Evolutionary conservation across 2,888 invertebrate species (phyloP).

Genomic region (Horisme vitalbata): DNA sequence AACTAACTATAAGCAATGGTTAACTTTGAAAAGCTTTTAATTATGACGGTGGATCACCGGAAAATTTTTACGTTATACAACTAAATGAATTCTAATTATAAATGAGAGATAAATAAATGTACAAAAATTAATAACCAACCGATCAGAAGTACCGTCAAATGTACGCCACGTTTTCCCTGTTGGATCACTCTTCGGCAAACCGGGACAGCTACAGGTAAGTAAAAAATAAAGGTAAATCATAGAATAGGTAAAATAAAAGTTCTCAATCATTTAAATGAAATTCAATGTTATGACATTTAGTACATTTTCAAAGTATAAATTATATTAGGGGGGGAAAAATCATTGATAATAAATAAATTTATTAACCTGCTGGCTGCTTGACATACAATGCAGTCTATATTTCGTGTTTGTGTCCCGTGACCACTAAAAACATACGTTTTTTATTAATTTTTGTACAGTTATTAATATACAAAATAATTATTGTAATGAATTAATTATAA

Average conservation of each 20-base stretch:
- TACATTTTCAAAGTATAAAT: no score
- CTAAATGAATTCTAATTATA: slow-evolving; percentile 19
- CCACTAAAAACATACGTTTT: slow-evolving; percentile 10
- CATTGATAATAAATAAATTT: slow-evolving; percentile 9
- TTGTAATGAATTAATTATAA: no score
- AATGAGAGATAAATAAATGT: background rate
- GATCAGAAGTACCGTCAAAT: slow-evolving; percentile 17
- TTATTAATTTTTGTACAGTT: background rate
- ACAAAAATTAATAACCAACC: slow-evolving; percentile 3
- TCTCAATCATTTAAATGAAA: no score
- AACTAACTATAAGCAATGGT: no score
- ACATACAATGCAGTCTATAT: slow-evolving; percentile 5
- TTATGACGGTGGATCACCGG: no score
- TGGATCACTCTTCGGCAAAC: background rate
- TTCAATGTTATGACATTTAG: no score
- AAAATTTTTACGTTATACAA: no score
- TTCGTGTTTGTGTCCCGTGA: background rate
- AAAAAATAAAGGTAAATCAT: slow-evolving; percentile 3
- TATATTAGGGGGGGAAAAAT: no score
- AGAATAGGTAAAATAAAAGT: no score
- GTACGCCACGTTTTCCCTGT: slow-evolving; percentile 15
- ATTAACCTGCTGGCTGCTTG: slow-evolving; percentile 14
- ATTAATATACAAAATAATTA: no score
- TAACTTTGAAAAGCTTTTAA: no score
- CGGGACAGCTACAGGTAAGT: slow-evolving; percentile 10